These are phyloP conservation scores for Puntigrus tetrazona DNA, from an alignment of 2,113 vertebrate species.

Conservation along the genomic window DNA sequence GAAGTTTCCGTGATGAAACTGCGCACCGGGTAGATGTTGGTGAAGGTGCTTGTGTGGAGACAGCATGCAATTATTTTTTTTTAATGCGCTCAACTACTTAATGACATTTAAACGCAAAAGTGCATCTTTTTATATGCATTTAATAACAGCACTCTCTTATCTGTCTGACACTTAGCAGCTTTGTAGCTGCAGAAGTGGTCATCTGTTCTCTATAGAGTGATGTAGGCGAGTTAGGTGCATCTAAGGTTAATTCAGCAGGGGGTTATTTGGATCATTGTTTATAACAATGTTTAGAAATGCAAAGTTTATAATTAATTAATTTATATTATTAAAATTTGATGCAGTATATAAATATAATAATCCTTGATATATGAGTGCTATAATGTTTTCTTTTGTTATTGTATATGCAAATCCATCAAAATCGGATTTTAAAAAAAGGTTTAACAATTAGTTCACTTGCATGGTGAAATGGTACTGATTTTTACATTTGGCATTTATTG, in stretches of 20 bases:
- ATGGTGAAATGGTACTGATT: not conserved
- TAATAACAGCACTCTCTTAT: not conserved
- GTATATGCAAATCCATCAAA: too few species aligned
- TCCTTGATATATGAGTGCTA: not conserved
- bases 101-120: not conserved
- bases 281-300: not conserved
- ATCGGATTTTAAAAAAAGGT: too few species aligned
- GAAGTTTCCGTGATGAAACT: not conserved
- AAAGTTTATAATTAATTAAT: too few species aligned
- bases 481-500: too few species aligned
- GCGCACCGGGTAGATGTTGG: not conserved
- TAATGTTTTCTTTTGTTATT: not conserved
- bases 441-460: too few species aligned
- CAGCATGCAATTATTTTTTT: not conserved
- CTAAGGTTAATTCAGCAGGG: not conserved
- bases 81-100: not conserved
- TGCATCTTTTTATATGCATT: not conserved
- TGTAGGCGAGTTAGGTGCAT: not conserved
- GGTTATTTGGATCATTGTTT: not conserved
- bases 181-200: slow-evolving; percentile 10
- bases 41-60: not conserved
- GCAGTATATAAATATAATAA: not conserved
- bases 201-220: not conserved
- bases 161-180: not conserved
- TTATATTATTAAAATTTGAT: too few species aligned